Conservation (phyloP, 1,140 invertebrate genomes). For the Tribolium madens region DNA sequence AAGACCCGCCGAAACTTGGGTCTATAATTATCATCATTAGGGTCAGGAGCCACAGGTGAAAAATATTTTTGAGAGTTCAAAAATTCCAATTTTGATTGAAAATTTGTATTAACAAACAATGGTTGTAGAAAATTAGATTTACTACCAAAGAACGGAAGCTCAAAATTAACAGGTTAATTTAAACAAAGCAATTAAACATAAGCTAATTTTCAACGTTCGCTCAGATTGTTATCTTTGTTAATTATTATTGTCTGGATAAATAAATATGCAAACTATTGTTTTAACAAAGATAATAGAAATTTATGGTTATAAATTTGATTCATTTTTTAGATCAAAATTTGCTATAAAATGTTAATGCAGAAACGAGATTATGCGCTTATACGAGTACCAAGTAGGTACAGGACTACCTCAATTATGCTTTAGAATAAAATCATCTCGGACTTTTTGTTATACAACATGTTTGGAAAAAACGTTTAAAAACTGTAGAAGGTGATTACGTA, state of each 20-base stretch:
- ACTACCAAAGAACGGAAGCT: background rate
- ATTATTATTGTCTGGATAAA: conserved; percentile 6
- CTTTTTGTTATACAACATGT: too few relatives aligned
- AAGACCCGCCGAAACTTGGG: too few relatives aligned
- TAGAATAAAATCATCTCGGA: too few relatives aligned
- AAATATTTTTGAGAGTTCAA: too few relatives aligned
- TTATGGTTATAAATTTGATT: background rate
- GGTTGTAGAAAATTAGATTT: background rate
- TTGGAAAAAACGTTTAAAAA: too few relatives aligned
- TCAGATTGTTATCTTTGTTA: conserved; percentile 28
- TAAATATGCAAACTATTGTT: conserved; percentile 10
- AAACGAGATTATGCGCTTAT: background rate
- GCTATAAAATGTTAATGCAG: background rate
- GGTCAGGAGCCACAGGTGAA: background rate
- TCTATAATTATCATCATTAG: background rate
- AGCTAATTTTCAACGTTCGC: conserved; percentile 2
- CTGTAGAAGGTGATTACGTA: too few relatives aligned
- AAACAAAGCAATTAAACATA: conserved; percentile 3
- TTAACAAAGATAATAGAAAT: background rate
- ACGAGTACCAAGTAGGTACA: too few relatives aligned
- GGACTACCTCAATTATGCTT: too few relatives aligned
- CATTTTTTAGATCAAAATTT: background rate
- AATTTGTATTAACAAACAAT: background rate
- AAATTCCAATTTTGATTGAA: background rate
- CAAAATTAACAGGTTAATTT: conserved; percentile 7